Conservation (phyloP, 1,140 invertebrate genomes). For the Drosophila pseudoananassae region DNA sequence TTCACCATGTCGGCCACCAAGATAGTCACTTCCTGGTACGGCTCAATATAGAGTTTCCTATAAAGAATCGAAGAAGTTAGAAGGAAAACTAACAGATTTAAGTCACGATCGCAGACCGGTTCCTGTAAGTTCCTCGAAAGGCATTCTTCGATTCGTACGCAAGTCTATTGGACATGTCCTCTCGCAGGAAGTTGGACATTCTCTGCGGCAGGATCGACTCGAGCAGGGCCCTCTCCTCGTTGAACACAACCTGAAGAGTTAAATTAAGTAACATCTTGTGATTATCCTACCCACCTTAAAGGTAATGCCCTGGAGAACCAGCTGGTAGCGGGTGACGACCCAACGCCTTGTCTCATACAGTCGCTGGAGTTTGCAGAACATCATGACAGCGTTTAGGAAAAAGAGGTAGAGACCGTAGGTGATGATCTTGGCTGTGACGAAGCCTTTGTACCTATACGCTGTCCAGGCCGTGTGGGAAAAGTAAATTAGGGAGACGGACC, state of each 20-base stretch:
- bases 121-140: background rate
- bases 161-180: conserved; percentile 87
- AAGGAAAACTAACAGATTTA: background rate
- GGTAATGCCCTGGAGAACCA: conserved; percentile 20
- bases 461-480: background rate
- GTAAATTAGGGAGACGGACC: conserved; percentile 16
- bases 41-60: conserved; percentile 93
- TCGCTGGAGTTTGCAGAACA: background rate
- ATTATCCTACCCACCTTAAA: conserved; percentile 13
- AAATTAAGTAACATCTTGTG: background rate
- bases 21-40: conserved; percentile 94
- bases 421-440: background rate
- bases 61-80: conserved; percentile 53
- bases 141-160: background rate
- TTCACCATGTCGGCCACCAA: conserved; percentile 98
- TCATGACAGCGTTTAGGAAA: conserved; percentile 1
- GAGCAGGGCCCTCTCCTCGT: conserved; percentile 90
- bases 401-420: conserved; percentile 22
- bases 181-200: conserved; percentile 90
- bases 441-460: background rate
- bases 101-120: background rate
- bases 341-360: conserved; percentile 11
- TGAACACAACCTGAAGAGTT: conserved; percentile 3
- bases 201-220: conserved; percentile 93
- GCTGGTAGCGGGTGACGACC: conserved; percentile 27